Conservation (phyloP, 2,113 vertebrate species). For the Cettia cetti region DNA sequence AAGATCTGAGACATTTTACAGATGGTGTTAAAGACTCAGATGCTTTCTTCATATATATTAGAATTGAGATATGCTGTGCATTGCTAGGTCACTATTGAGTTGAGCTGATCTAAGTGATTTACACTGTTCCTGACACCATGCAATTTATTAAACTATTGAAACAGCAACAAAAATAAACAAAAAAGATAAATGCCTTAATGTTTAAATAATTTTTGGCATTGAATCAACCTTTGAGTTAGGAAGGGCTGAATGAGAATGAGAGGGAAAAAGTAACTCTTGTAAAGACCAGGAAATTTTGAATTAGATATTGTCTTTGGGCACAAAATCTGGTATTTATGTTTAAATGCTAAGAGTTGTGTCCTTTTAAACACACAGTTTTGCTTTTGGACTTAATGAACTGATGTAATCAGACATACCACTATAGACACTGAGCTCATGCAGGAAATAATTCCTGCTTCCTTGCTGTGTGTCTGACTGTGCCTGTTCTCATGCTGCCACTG, state of each 20-base stretch:
- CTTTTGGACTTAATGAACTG: not conserved
- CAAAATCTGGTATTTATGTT: not conserved
- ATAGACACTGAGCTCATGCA: not conserved
- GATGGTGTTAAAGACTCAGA: not conserved
- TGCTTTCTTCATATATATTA: not conserved
- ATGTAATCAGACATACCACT: not conserved
- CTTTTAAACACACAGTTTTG: not conserved
- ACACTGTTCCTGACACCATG: not conserved
- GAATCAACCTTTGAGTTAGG: not conserved
- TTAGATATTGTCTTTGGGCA: not conserved
- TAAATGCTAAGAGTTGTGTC: not conserved
- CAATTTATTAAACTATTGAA: not conserved
- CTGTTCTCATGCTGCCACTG: not conserved
- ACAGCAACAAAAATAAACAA: not conserved
- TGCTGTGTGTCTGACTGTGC: not conserved
- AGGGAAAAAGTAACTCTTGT: not conserved
- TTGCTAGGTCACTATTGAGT: not conserved
- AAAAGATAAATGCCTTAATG: not conserved
- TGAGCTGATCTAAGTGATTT: not conserved
- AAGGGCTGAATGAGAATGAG: not conserved
- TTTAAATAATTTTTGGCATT: not conserved
- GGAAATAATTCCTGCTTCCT: not conserved
- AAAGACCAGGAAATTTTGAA: not conserved
- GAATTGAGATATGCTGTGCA: not conserved
- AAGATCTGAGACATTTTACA: not conserved